Conservation (phyloP, 30 jellyfish, hydroid and myxozoan genomes). For the Nemopilema nomurai region DNA sequence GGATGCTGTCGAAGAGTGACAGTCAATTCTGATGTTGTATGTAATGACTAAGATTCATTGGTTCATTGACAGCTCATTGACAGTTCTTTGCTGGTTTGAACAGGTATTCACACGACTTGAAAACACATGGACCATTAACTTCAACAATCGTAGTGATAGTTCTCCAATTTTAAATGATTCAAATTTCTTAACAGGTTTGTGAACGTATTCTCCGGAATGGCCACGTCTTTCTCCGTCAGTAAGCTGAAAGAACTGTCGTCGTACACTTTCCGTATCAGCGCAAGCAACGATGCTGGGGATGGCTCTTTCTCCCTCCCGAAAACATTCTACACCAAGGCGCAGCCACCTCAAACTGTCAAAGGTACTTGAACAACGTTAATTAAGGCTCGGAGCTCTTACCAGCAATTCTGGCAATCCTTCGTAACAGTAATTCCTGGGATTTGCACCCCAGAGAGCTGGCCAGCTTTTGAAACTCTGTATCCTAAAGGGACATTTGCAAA, state of each 20-base stretch:
- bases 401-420: too few species aligned
- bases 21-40: too few species aligned
- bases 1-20: too few species aligned
- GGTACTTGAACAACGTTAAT: conserved; percentile 35
- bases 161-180: not conserved
- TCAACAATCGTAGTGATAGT: not conserved
- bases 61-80: too few species aligned
- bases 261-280: conserved; percentile 85
- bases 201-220: conserved; percentile 81
- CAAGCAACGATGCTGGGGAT: conserved; percentile 98
- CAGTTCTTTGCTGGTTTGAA: too few species aligned
- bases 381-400: not conserved
- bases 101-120: too few species aligned
- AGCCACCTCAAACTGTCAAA: conserved; percentile 84
- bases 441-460: too few species aligned
- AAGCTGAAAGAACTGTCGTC: conserved; percentile 91
- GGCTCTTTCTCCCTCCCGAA: conserved; percentile 94
- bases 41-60: too few species aligned
- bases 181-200: conserved; percentile 53
- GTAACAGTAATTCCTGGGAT: too few species aligned
- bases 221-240: conserved; percentile 89
- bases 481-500: too few species aligned
- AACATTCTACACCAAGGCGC: conserved; percentile 92
- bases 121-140: too few species aligned
- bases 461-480: too few species aligned